Evolutionary conservation across 2,888 invertebrate genomes (phyloP).

Genomic region (Zygogramma bicolorata): DNA sequence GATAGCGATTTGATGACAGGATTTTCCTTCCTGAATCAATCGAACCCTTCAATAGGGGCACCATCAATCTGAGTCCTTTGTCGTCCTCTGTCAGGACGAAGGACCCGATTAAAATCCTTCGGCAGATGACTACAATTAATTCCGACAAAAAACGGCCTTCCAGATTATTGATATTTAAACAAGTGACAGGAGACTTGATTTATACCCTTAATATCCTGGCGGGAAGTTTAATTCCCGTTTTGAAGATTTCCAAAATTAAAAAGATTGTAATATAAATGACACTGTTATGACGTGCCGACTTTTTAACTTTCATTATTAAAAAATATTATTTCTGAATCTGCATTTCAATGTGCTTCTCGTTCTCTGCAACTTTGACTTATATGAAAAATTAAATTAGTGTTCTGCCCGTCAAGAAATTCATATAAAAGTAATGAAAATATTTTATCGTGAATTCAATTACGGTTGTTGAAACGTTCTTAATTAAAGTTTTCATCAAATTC

Average conservation of each 20-base stretch:
- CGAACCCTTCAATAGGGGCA: neutral
- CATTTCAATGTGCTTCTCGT: conserved; percentile 56
- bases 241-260: conserved; percentile 64
- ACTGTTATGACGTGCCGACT: conserved; percentile 62
- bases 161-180: conserved; percentile 62
- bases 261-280: conserved; percentile 65
- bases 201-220: conserved; percentile 63
- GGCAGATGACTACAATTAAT: neutral
- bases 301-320: conserved; percentile 64
- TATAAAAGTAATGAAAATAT: conserved; percentile 29
- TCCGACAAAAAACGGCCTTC: conserved; percentile 8
- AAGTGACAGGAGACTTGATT: conserved; percentile 63
- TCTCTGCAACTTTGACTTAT: conserved; percentile 41
- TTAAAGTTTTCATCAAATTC: conserved; percentile 23
- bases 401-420: conserved; percentile 40
- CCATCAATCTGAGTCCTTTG: neutral
- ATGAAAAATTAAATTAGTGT: conserved; percentile 46
- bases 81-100: neutral
- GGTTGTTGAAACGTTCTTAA: conserved; percentile 32
- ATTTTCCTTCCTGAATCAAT: neutral
- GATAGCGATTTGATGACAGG: neutral
- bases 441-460: conserved; percentile 19
- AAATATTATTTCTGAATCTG: conserved; percentile 61
- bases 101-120: neutral
- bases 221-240: conserved; percentile 62